A percentile compares a stretch with the other conserved stretches of the same genome.
Evolutionary conservation across 2,113 vertebrate genomes (phyloP).

Genomic region (Glareola pratincola): DNA sequence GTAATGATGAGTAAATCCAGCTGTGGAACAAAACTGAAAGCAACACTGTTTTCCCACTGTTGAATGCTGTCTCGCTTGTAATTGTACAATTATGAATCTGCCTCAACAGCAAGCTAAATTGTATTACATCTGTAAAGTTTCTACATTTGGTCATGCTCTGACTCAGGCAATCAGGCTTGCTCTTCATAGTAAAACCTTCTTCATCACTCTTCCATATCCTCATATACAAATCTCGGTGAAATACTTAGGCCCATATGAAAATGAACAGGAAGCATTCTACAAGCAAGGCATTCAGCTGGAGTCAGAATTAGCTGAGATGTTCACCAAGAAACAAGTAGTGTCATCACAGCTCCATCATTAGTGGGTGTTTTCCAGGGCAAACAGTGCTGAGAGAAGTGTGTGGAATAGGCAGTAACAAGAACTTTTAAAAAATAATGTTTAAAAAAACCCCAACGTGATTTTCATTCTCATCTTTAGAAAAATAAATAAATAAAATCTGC

Average conservation of each 20-base stretch:
- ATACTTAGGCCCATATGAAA: slow-evolving; percentile 9
- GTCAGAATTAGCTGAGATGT: neutral
- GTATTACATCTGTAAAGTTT: neutral
- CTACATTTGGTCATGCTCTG: neutral
- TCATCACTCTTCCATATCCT: neutral
- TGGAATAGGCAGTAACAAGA: neutral
- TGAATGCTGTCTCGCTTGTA: neutral
- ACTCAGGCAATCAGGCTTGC: neutral
- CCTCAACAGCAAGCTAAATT: neutral
- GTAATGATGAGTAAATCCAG: neutral
- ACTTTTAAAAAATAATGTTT: neutral
- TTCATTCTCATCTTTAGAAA: neutral
- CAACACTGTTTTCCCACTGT: neutral
- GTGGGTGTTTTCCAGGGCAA: slow-evolving; percentile 27
- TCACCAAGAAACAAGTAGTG: neutral
- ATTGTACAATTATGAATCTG: neutral
- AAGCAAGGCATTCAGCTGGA: neutral
- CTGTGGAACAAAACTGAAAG: neutral
- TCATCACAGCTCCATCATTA: slow-evolving; percentile 15
- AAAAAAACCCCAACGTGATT: neutral
- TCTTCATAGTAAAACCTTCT: neutral
- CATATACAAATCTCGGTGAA: neutral
- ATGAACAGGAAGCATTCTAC: neutral
- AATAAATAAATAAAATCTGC: neutral
- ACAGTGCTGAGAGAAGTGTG: neutral